Conservation (phyloP, 1,140 invertebrate genomes). For the Adelges cooleyi region DNA sequence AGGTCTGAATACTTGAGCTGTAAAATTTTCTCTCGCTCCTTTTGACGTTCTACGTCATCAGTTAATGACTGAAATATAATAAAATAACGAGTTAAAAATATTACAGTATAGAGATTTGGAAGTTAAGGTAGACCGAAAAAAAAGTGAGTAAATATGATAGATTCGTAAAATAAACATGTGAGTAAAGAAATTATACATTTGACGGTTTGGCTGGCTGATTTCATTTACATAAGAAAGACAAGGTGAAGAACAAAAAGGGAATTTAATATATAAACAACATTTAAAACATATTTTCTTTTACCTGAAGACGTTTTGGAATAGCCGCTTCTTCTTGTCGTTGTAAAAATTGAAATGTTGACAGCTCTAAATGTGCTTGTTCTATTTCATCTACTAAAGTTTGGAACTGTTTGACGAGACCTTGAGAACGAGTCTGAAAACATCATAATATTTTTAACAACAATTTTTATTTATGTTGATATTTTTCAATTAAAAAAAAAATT, state of each 20-base stretch:
- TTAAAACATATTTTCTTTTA: constrained; percentile 34
- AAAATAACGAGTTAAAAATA: no score
- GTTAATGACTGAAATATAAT: constrained; percentile 56
- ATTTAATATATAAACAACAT: neutral
- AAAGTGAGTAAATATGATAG: no score
- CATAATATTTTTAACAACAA: neutral
- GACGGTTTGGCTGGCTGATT: no score
- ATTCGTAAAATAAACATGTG: no score
- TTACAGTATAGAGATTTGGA: no score
- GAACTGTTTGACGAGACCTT: constrained; percentile 80
- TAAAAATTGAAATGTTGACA: constrained; percentile 85
- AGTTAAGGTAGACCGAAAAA: no score
- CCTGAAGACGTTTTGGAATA: constrained; percentile 76
- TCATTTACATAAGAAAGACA: no score
- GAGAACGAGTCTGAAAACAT: constrained; percentile 53
- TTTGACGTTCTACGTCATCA: constrained; percentile 86
- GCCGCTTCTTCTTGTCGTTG: constrained; percentile 82
- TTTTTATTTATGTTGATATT: neutral
- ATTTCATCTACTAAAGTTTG: constrained; percentile 79
- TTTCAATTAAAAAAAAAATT: neutral
- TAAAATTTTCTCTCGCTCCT: constrained; percentile 74
- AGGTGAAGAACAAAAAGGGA: no score
- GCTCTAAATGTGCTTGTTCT: constrained; percentile 76
- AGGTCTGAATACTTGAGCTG: constrained; percentile 64
- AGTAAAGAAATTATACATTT: no score